Base-by-base conservation (phyloP, 2,888 invertebrate species). In the Drosophila cognata region DNA sequence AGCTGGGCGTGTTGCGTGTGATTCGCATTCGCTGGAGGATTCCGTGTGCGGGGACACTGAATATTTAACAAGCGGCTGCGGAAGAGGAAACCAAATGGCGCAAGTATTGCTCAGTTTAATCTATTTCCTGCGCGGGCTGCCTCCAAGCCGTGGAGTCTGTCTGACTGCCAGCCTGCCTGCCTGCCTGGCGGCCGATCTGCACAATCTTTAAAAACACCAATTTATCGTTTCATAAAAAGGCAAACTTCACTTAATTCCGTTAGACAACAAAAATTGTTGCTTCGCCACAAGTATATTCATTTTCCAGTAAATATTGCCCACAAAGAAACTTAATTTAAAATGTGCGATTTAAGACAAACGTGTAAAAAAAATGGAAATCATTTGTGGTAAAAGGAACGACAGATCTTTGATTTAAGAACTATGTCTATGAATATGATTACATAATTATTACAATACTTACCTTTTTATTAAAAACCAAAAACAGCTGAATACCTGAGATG, bases 221-320 rank as follows among this genome's bases (percentile, higher is more conserved):
- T 91, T 91, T 91, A 91, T 91, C 83, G 89, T 82, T 88, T 89
- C 90, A 91, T 91, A 91, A 91, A 91, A 91, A 84, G 83, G 81
- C 52, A 55, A 74, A 81, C 80, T 90, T 88, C 89, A 90, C 87
- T 90, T 90, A 87, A 89, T 88, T 79, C 74, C 65, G 59, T 36
- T 52, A 69, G 74, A 55, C 76, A 71, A 57, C 51, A 35, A 67
- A 74, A 66, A 73, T 74, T 67, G 52, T 71, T 35, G 69, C 43
- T 55, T 62, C 5, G 60, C 79, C 79, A 71, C 66, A 73, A 72
- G 64, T 70, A 64, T 61, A 74, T 80, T 68, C 61, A 74, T 65
- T 77, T 70, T 59, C 51, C 43, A 53, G 63, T 58, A 82, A 70
- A 79, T 63, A 79, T 63, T 69, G 29, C 63, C 63, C 64, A 56